These are phyloP conservation scores for Catocala sponsa DNA, from an alignment of 2,888 invertebrate species.

Conservation along the genomic window DNA sequence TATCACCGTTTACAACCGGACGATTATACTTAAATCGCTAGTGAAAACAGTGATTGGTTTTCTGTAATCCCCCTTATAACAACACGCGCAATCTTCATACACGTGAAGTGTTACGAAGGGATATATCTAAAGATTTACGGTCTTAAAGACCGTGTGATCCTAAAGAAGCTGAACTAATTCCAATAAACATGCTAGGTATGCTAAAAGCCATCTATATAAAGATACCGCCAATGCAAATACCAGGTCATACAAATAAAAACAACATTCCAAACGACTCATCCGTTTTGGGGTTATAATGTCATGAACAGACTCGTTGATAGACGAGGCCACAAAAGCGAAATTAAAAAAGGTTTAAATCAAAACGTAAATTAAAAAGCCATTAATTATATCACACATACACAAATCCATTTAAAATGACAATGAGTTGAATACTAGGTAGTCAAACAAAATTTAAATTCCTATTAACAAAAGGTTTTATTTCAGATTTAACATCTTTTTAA, in stretches of 20 bases:
- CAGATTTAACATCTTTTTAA: too few relatives aligned
- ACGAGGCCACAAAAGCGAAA: background rate
- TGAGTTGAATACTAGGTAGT: too few relatives aligned
- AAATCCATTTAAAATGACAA: too few relatives aligned
- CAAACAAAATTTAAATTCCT: too few relatives aligned
- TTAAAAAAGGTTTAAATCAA: background rate
- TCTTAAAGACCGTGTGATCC: too few relatives aligned
- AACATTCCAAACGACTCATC: background rate
- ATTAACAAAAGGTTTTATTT: too few relatives aligned
- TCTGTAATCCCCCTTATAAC: constrained; percentile 77
- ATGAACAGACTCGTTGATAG: too few relatives aligned
- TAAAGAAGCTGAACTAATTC: background rate
- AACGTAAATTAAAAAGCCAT: too few relatives aligned
- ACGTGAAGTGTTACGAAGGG: constrained; percentile 71
- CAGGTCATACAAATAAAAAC: constrained; percentile 4
- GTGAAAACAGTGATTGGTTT: constrained; percentile 25
- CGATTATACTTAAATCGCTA: constrained; percentile 20
- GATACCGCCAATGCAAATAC: background rate
- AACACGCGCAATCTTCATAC: constrained; percentile 57
- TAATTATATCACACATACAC: too few relatives aligned
- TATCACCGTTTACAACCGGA: constrained; percentile 18
- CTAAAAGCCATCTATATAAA: constrained; percentile 8
- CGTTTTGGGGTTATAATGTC: background rate
- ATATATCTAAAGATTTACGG: constrained; percentile 34
- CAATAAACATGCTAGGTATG: background rate